These are phyloP conservation scores for Drosophila vallismaia DNA, from an alignment of 2,888 invertebrate species.

Conservation along the genomic window DNA sequence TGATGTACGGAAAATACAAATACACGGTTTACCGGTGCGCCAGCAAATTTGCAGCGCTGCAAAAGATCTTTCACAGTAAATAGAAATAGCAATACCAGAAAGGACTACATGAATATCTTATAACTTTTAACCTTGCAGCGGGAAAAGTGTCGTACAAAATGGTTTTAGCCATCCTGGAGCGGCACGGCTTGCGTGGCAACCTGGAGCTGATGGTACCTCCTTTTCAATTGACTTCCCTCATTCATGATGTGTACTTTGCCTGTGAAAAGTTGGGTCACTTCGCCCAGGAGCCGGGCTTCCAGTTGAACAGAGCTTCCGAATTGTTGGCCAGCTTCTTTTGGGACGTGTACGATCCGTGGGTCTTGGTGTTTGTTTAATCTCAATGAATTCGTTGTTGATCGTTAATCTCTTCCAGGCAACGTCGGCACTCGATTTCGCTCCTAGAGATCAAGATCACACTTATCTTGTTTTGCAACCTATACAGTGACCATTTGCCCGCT, in stretches of 20 bases:
- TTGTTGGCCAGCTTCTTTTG: conserved; percentile 82
- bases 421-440: conserved; percentile 80
- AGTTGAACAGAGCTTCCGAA: conserved; percentile 76
- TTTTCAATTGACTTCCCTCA: conserved; percentile 80
- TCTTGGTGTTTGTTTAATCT: not conserved
- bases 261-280: conserved; percentile 82
- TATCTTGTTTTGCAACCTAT: conserved; percentile 81
- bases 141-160: conserved; percentile 81
- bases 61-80: conserved; percentile 82
- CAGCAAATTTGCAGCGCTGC: conserved; percentile 79
- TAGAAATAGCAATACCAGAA: conserved; percentile 4
- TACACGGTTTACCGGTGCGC: conserved; percentile 83
- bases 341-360: conserved; percentile 83
- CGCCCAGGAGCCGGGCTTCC: conserved; percentile 62
- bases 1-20: conserved; percentile 78
- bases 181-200: conserved; percentile 74
- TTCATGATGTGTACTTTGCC: conserved; percentile 83
- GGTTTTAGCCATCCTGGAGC: conserved; percentile 81
- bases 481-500: conserved; percentile 74
- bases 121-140: conserved; percentile 59
- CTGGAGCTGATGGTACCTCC: conserved; percentile 81
- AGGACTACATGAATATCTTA: not conserved
- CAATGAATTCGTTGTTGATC: too few species aligned
- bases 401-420: conserved; percentile 63
- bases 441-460: conserved; percentile 82